Conservation (phyloP, 2,113 vertebrate species). For the Halichoeres trimaculatus region DNA sequence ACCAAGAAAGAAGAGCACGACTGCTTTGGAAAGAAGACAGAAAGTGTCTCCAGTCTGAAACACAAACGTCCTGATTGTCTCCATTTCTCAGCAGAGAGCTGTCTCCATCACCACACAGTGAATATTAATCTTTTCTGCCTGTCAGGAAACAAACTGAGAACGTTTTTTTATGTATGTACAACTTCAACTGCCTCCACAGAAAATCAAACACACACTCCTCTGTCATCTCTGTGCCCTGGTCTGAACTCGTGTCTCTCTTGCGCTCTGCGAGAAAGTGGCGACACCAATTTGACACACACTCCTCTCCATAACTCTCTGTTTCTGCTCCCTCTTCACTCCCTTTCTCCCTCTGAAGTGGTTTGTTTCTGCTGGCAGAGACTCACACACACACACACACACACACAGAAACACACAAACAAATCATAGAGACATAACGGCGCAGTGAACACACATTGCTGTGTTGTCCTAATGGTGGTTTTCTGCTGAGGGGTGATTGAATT, state of each 20-base stretch:
- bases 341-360: slow-evolving; percentile 8
- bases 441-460: slow-evolving; percentile 28
- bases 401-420: slow-evolving; percentile 23
- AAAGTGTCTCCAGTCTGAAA: neutral
- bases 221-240: neutral
- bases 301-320: slow-evolving; percentile 7
- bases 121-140: neutral
- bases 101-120: slow-evolving; percentile 20
- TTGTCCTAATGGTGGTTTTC: slow-evolving; percentile 56
- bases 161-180: neutral
- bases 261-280: slow-evolving; percentile 11
- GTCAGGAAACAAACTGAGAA: neutral
- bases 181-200: neutral
- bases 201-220: neutral
- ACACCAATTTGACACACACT: slow-evolving; percentile 13
- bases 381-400: neutral
- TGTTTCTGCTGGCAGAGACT: slow-evolving; percentile 4
- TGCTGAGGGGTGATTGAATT: slow-evolving; percentile 65
- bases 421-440: slow-evolving; percentile 6
- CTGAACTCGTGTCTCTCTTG: neutral
- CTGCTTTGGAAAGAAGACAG: neutral
- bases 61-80: neutral
- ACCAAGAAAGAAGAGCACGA: too few relatives aligned
- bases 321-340: neutral
- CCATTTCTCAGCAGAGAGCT: neutral